Conservation (phyloP, 2,888 invertebrate genomes). For the Thalpophila matura region DNA sequence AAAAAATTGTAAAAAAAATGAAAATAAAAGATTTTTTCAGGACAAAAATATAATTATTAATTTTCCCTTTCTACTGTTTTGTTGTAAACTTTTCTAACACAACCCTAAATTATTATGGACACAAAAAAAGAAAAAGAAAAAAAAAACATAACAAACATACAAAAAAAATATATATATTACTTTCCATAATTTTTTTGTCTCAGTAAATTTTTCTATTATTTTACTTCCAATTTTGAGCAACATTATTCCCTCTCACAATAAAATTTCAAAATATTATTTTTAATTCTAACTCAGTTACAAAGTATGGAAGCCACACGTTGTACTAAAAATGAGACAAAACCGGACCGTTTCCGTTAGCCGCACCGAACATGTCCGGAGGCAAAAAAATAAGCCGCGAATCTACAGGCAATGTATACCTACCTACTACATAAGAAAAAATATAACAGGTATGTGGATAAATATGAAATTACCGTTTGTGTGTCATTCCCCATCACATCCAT, state of each 20-base stretch:
- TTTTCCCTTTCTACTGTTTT: constrained; percentile 34
- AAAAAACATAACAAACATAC: neutral
- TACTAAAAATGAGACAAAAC: constrained; percentile 45
- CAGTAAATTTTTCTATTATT: neutral
- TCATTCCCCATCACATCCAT: constrained; percentile 61
- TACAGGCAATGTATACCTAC: constrained; percentile 75
- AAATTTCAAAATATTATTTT: neutral
- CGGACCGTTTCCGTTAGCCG: constrained; percentile 55
- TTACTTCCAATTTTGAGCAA: neutral
- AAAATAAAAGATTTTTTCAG: constrained; percentile 44
- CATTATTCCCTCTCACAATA: neutral
- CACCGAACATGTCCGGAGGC: constrained; percentile 62
- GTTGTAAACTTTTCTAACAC: constrained; percentile 15
- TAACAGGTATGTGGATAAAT: constrained; percentile 73
- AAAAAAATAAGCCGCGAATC: constrained; percentile 51
- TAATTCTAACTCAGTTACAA: constrained; percentile 16
- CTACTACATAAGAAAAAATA: constrained; percentile 62
- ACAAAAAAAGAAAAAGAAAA: neutral
- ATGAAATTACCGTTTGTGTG: constrained; percentile 64
- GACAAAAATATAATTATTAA: constrained; percentile 50
- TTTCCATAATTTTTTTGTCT: neutral
- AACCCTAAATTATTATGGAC: constrained; percentile 1
- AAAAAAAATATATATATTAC: too few relatives aligned
- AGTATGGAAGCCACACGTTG: constrained; percentile 61
- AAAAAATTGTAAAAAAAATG: constrained; percentile 30